Conservation (phyloP, 2,888 invertebrate genomes). For the Lasioglossum oenotherae region DNA sequence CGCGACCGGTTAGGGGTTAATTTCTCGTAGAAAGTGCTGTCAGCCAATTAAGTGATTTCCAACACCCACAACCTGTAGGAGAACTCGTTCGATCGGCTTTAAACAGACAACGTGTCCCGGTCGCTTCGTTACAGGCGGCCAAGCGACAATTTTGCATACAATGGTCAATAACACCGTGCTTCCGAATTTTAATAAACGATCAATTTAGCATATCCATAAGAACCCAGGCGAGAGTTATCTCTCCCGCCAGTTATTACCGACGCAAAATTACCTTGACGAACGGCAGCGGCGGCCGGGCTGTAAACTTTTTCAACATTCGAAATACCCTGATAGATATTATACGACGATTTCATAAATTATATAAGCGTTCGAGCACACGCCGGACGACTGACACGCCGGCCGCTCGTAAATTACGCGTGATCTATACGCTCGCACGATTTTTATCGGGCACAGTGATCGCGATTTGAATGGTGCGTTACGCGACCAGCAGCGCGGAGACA, state of each 20-base stretch:
- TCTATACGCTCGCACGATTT: conserved; percentile 45
- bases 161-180: conserved; percentile 28
- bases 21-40: neutral
- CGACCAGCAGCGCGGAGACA: conserved; percentile 20
- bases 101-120: neutral
- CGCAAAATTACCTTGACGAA: conserved; percentile 32
- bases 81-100: neutral
- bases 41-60: conserved; percentile 1
- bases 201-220: conserved; percentile 1
- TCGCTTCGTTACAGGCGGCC: neutral
- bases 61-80: neutral
- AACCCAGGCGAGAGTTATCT: conserved; percentile 24
- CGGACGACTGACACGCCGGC: conserved; percentile 22
- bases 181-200: conserved; percentile 35
- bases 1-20: neutral
- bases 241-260: no score
- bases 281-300: neutral
- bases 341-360: conserved; percentile 55
- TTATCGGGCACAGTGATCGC: conserved; percentile 34
- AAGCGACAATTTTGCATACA: conserved; percentile 27
- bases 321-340: conserved; percentile 19
- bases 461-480: conserved; percentile 46
- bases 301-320: neutral
- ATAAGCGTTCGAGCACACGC: conserved; percentile 43
- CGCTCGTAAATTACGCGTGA: conserved; percentile 53